These are phyloP conservation scores for Protophormia terraenovae DNA, from an alignment of 2,888 invertebrate genomes.

Conservation along the genomic window DNA sequence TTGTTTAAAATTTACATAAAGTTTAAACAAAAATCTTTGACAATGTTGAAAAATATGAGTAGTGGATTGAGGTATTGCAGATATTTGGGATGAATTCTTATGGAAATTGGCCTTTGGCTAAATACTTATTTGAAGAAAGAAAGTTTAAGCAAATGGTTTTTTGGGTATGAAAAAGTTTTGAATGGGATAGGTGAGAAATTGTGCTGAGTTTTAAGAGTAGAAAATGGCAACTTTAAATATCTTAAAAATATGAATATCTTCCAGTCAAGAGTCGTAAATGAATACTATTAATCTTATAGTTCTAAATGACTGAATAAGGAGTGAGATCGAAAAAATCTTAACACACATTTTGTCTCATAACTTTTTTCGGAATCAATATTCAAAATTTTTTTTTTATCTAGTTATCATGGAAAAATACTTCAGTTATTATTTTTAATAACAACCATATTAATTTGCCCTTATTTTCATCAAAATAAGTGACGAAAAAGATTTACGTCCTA, in stretches of 20 bases:
- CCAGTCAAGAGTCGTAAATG: too few relatives aligned
- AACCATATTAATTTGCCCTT: too few relatives aligned
- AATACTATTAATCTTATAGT: too few relatives aligned
- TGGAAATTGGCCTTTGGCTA: background rate
- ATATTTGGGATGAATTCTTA: background rate
- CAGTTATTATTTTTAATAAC: too few relatives aligned
- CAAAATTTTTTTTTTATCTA: too few relatives aligned
- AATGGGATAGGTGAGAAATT: background rate
- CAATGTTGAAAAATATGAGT: background rate
- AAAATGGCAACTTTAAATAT: background rate
- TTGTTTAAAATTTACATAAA: constrained; percentile 41
- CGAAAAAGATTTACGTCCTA: too few relatives aligned
- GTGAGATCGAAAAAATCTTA: too few relatives aligned
- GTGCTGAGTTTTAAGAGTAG: background rate
- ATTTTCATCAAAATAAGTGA: too few relatives aligned
- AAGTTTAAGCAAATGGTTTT: background rate
- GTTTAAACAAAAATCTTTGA: background rate
- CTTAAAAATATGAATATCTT: background rate
- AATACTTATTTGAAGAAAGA: background rate
- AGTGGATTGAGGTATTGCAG: background rate
- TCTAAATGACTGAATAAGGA: too few relatives aligned
- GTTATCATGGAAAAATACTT: too few relatives aligned
- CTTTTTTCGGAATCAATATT: too few relatives aligned
- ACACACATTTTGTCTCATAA: too few relatives aligned
- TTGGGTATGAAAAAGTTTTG: background rate